Conservation (phyloP, 2,797 vertebrate species). For the Xenopus petersii region DNA sequence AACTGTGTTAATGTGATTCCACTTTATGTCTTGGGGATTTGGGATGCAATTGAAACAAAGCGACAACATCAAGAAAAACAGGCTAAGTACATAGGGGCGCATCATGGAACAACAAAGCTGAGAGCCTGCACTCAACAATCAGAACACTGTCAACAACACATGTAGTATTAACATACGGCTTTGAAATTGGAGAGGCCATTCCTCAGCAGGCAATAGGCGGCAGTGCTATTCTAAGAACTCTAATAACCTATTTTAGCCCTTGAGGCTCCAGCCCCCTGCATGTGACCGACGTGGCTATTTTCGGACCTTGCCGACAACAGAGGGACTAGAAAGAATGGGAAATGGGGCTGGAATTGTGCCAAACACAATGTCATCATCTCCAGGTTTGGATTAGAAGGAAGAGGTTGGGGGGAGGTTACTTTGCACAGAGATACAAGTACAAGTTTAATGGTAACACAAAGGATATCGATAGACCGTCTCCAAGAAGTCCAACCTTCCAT, state of each 20-base stretch:
- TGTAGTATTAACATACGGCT: not conserved
- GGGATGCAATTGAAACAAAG: too few species aligned
- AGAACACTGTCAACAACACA: not conserved
- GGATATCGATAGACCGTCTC: too few species aligned
- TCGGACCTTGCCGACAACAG: constrained; percentile 10
- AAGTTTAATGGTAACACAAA: too few species aligned
- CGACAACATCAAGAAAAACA: too few species aligned
- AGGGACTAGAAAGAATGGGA: constrained; percentile 10
- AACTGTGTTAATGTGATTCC: not conserved
- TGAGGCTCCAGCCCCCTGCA: not conserved
- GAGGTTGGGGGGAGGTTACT: not conserved
- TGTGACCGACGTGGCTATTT: constrained; percentile 23
- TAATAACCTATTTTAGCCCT: not conserved
- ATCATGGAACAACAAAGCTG: too few species aligned
- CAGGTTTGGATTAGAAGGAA: not conserved
- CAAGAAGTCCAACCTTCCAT: too few species aligned
- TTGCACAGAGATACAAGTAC: too few species aligned
- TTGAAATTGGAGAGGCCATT: constrained; percentile 2
- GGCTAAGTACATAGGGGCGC: too few species aligned
- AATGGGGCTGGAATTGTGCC: not conserved
- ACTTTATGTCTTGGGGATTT: too few species aligned
- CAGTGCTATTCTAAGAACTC: not conserved
- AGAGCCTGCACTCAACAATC: not conserved
- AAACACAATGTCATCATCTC: constrained; percentile 16
- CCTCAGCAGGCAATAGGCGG: not conserved